phyloP scores from a whole-genome alignment of 2,888 invertebrate species.

The Dexiosoma caninum region DNA sequence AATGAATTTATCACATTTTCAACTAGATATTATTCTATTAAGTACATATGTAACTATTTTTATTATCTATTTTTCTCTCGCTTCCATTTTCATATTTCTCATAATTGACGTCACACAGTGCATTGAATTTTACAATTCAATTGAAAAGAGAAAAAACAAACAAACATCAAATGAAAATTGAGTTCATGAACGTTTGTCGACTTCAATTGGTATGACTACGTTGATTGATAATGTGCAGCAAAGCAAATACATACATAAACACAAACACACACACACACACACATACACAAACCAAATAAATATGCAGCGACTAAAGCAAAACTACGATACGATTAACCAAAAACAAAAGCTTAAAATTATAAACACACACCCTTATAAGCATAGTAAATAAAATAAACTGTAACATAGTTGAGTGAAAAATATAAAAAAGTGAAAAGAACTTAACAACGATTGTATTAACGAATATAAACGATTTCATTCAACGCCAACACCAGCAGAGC shows the following conservation, averaged over 20 bases:
- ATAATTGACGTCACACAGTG: conserved; percentile 61
- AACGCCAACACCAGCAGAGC: too few relatives aligned
- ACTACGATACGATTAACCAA: background rate
- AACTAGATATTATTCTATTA: too few relatives aligned
- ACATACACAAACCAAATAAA: conserved; percentile 3
- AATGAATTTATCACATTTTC: too few relatives aligned
- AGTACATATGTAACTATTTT: too few relatives aligned
- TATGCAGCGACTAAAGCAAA: background rate
- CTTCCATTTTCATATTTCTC: conserved; percentile 31
- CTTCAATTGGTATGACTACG: conserved; percentile 68
- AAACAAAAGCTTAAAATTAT: background rate
- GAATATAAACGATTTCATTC: background rate
- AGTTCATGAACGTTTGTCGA: conserved; percentile 76
- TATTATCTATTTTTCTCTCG: background rate
- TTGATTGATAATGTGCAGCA: conserved; percentile 11
- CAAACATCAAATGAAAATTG: conserved; percentile 65
- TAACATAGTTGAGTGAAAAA: background rate
- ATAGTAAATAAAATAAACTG: background rate
- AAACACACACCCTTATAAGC: background rate
- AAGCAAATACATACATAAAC: background rate
- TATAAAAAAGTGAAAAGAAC: background rate
- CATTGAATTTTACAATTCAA: conserved; percentile 55
- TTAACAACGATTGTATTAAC: conserved; percentile 11
- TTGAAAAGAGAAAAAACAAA: background rate
- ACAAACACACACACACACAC: background rate